A percentile compares a stretch with the other conserved stretches of the same genome.
Conservation (phyloP, 2,113 vertebrate species). For the Scomber scombrus region DNA sequence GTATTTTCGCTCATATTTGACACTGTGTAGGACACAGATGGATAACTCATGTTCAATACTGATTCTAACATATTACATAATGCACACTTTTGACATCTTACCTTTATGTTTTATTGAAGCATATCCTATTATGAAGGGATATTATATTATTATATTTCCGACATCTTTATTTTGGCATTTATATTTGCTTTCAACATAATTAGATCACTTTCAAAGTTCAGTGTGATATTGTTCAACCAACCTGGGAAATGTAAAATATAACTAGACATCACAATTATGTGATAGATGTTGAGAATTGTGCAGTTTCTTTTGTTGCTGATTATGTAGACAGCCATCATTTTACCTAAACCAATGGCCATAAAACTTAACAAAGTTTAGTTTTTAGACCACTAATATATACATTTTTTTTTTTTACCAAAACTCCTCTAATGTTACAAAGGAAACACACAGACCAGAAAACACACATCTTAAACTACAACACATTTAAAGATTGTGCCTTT, state of each 20-base stretch:
- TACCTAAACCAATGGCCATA: not conserved
- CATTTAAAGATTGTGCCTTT: not conserved
- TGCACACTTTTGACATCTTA: not conserved
- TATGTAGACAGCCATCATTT: too few relatives aligned
- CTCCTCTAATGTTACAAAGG: not conserved
- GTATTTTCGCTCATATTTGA: conserved; percentile 1
- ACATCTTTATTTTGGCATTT: too few relatives aligned
- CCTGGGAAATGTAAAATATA: too few relatives aligned
- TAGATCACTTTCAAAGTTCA: too few relatives aligned
- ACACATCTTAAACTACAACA: not conserved
- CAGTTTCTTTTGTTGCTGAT: too few relatives aligned
- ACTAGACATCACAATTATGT: too few relatives aligned
- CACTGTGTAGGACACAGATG: not conserved
- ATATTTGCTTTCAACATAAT: too few relatives aligned
- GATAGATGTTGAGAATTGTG: too few relatives aligned
- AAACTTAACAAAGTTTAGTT: not conserved
- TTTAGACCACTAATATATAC: not conserved
- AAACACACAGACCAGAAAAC: not conserved
- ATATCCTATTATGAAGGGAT: too few relatives aligned
- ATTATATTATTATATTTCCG: too few relatives aligned
- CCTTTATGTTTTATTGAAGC: too few relatives aligned
- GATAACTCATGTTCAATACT: not conserved
- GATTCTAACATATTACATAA: not conserved
- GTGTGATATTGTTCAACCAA: too few relatives aligned
- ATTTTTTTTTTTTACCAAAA: not conserved